A percentile compares a stretch with the other conserved stretches of the same genome.
Conservation (phyloP, 2,797 vertebrate species). For the Ctenopoma multispine region DNA sequence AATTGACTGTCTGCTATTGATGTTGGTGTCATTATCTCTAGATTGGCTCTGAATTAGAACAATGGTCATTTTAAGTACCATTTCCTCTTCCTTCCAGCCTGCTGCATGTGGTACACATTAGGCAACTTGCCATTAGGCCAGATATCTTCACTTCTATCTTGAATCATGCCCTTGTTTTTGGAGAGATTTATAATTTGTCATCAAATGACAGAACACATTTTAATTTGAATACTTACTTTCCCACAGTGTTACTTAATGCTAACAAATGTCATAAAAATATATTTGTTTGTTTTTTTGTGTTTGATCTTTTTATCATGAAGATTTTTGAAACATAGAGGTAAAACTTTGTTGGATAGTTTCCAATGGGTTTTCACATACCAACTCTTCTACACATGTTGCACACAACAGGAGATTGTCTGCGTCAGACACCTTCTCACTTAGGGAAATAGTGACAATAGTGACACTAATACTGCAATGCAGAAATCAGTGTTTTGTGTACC, state of each 20-base stretch:
- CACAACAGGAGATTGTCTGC: too few species aligned
- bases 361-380: too few species aligned
- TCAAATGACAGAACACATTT: neutral
- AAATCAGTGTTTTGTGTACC: too few species aligned
- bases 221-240: constrained; percentile 4
- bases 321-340: neutral
- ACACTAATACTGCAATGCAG: too few species aligned
- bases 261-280: too few species aligned
- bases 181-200: constrained; percentile 41
- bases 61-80: constrained; percentile 82
- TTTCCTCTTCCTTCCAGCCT: constrained; percentile 77
- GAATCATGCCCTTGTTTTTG: constrained; percentile 50
- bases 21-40: constrained; percentile 86
- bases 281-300: neutral
- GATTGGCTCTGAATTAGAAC: constrained; percentile 88
- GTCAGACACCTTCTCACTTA: too few species aligned
- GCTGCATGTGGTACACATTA: constrained; percentile 84
- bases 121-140: constrained; percentile 72
- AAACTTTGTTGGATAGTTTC: neutral
- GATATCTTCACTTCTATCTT: constrained; percentile 73
- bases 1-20: constrained; percentile 90
- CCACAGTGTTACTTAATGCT: neutral
- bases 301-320: neutral
- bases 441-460: too few species aligned
- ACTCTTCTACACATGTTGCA: too few species aligned